Evolutionary conservation across 2,113 vertebrate genomes (phyloP).

Genomic region (Varanus komodoensis): DNA sequence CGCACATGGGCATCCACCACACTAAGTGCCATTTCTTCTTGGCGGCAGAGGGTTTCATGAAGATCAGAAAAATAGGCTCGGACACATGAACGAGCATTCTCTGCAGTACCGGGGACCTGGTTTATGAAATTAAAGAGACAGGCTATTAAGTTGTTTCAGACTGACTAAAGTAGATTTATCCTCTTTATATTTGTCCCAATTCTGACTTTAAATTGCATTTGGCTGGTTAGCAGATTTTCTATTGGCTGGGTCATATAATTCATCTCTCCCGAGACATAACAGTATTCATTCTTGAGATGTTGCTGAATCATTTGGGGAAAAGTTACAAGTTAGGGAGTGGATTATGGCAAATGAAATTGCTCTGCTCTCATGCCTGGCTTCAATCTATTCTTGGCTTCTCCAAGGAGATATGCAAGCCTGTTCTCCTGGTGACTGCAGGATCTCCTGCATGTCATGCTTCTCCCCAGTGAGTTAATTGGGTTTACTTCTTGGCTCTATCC

Average conservation of each 20-base stretch:
- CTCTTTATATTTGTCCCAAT: background rate
- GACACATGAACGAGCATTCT: conserved; percentile 96
- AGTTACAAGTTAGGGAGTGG: background rate
- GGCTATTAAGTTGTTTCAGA: background rate
- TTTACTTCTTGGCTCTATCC: background rate
- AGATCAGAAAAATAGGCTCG: conserved; percentile 97
- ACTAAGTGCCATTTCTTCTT: conserved; percentile 98
- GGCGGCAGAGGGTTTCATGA: conserved; percentile 95
- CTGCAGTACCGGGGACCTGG: conserved; percentile 94
- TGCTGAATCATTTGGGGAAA: background rate
- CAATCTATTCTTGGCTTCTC: too few species aligned
- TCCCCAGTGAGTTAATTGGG: background rate
- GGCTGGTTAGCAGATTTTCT: background rate
- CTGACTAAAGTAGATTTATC: background rate
- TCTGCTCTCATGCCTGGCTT: too few species aligned
- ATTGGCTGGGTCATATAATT: background rate
- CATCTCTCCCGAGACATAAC: background rate
- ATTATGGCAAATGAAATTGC: too few species aligned
- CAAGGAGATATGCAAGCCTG: too few species aligned
- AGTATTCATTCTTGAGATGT: background rate
- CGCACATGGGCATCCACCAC: conserved; percentile 97
- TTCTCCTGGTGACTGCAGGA: too few species aligned
- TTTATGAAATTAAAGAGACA: conserved; percentile 31
- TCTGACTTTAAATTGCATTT: conserved; percentile 15
- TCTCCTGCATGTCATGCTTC: too few species aligned